Evolutionary conservation across 2,797 vertebrate species (phyloP).

Genomic region (Spinus pinus): DNA sequence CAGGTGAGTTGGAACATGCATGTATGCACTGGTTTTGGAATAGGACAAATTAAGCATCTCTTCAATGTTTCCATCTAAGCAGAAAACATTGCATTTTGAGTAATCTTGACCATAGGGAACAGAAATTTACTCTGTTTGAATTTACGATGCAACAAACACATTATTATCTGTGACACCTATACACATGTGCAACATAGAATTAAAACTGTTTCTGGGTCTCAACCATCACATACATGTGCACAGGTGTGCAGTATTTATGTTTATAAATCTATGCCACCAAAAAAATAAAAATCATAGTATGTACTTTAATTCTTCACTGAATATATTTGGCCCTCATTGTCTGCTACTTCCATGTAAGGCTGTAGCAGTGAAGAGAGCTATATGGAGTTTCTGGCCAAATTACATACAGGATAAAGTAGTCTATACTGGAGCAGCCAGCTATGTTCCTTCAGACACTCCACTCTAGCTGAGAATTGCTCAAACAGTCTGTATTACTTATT

Average conservation of each 20-base stretch:
- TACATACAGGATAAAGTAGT: constrained; percentile 8
- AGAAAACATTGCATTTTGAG: neutral
- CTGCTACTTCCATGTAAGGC: constrained; percentile 15
- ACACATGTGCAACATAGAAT: neutral
- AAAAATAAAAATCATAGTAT: neutral
- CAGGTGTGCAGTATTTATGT: neutral
- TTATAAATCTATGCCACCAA: neutral
- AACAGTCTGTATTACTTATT: constrained; percentile 52
- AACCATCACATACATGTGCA: neutral
- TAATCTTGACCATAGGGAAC: neutral
- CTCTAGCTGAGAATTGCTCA: constrained; percentile 37
- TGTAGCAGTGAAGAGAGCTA: neutral
- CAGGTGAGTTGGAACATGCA: neutral
- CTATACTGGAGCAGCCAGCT: constrained; percentile 39
- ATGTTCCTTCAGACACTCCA: constrained; percentile 38
- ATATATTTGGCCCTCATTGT: neutral
- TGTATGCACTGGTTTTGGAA: neutral
- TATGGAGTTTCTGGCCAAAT: constrained; percentile 21
- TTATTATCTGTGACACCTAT: neutral
- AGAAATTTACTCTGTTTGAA: neutral
- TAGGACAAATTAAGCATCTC: neutral
- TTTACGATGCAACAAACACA: neutral
- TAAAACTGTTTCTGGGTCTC: neutral
- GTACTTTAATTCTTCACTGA: neutral
- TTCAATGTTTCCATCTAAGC: neutral